These are phyloP conservation scores for Sandelia bainsii DNA, from an alignment of 2,797 vertebrate genomes.

Conservation along the genomic window DNA sequence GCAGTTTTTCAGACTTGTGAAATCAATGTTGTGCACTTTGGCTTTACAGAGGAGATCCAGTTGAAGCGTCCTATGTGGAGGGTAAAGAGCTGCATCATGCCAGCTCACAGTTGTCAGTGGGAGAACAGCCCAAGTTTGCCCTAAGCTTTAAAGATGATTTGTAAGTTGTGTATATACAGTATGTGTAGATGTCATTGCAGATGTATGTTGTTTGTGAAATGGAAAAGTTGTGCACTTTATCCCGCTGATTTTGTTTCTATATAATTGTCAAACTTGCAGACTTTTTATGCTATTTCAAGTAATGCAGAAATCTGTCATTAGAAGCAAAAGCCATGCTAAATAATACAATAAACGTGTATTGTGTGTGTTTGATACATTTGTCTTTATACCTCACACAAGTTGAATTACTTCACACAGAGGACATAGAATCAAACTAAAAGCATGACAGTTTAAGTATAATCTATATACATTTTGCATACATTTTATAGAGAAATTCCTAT, in stretches of 20 bases:
- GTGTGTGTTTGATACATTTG: not conserved
- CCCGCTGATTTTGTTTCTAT: no score
- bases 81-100: slow-evolving; percentile 69
- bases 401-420: not conserved
- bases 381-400: not conserved
- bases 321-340: not conserved
- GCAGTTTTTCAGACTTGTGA: not conserved
- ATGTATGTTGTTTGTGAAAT: not conserved
- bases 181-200: not conserved
- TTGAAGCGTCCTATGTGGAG: slow-evolving; percentile 89
- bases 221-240: no score
- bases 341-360: not conserved
- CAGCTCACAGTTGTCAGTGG: slow-evolving; percentile 63
- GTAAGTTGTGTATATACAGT: slow-evolving; percentile 82
- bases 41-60: slow-evolving; percentile 82
- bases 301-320: not conserved
- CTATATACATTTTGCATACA: no score
- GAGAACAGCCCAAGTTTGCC: slow-evolving; percentile 80
- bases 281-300: not conserved
- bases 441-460: no score
- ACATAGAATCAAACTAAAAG: no score
- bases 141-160: slow-evolving; percentile 88
- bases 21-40: slow-evolving; percentile 7
- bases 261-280: no score
- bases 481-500: not conserved